Evolutionary conservation across 2,113 vertebrate genomes (phyloP).

Genomic region (Phyllostomus hastatus): DNA sequence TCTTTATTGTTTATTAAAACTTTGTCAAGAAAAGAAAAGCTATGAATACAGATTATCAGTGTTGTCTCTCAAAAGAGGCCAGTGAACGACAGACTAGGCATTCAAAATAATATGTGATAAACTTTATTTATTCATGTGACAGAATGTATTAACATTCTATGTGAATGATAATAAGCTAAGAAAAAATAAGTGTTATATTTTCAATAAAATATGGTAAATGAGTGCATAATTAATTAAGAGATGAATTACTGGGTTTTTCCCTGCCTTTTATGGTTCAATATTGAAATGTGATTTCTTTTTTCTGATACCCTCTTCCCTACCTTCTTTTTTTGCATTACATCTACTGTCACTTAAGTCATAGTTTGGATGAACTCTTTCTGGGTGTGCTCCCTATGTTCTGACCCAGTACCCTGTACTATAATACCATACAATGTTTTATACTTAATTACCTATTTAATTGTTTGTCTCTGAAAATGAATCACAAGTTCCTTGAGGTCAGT

Average conservation of each 20-base stretch:
- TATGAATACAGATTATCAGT: not conserved
- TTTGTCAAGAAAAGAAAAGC: not conserved
- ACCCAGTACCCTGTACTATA: not conserved
- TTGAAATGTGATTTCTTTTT: not conserved
- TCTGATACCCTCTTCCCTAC: not conserved
- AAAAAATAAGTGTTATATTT: not conserved
- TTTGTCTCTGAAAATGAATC: not conserved
- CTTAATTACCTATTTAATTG: not conserved
- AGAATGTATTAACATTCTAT: not conserved
- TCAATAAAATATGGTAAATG: not conserved
- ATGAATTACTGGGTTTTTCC: not conserved
- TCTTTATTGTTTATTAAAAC: not conserved
- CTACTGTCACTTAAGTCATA: not conserved
- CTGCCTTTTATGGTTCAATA: not conserved
- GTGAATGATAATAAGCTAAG: not conserved
- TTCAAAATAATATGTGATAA: not conserved
- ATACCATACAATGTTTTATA: not conserved
- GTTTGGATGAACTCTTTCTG: not conserved
- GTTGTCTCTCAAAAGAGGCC: not conserved
- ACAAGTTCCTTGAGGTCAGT: not conserved
- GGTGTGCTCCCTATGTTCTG: not conserved
- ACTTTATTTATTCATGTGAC: not conserved
- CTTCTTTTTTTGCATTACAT: not conserved
- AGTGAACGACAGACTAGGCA: not conserved
- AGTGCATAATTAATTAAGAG: not conserved